Percentiles rank a stretch among this genome's conserved stretches.
phyloP scores from a whole-genome alignment of 2,797 vertebrate genomes.

The Cyprinodon diabolis region DNA sequence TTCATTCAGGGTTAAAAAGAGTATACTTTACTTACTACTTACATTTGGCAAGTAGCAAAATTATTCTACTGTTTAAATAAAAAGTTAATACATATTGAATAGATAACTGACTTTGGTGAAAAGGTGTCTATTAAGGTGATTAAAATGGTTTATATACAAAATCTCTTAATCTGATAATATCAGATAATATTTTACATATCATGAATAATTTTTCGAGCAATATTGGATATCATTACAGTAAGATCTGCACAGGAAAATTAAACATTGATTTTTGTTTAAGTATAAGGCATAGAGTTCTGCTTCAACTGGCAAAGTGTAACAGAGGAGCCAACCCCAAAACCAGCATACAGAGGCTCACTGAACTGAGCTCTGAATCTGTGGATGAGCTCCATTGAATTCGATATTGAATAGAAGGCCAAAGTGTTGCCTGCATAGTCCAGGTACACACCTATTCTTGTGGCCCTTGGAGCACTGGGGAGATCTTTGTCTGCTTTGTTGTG shows the following conservation, averaged over 20 bases:
- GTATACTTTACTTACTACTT: not conserved
- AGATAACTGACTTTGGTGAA: too few species aligned
- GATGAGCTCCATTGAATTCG: constrained; percentile 78
- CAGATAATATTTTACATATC: not conserved
- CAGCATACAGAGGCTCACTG: constrained; percentile 80
- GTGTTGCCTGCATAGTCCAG: constrained; percentile 75
- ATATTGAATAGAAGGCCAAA: constrained; percentile 77
- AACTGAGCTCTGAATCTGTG: constrained; percentile 81
- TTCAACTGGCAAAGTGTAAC: constrained; percentile 77
- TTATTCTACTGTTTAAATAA: not conserved
- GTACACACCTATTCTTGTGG: constrained; percentile 78
- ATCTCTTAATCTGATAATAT: not conserved
- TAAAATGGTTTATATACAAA: not conserved
- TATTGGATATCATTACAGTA: too few species aligned
- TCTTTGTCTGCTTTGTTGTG: constrained; percentile 80
- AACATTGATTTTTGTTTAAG: not conserved
- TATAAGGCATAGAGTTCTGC: constrained; percentile 36
- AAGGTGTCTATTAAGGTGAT: not conserved
- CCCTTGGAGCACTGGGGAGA: constrained; percentile 53
- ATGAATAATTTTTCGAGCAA: not conserved
- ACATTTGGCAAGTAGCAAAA: not conserved
- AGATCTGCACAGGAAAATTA: not conserved
- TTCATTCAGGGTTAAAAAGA: not conserved
- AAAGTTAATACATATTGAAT: not conserved
- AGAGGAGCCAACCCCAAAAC: constrained; percentile 83